Base-by-base conservation (phyloP, 2,113 vertebrate genomes). In the Thunnus thynnus region DNA sequence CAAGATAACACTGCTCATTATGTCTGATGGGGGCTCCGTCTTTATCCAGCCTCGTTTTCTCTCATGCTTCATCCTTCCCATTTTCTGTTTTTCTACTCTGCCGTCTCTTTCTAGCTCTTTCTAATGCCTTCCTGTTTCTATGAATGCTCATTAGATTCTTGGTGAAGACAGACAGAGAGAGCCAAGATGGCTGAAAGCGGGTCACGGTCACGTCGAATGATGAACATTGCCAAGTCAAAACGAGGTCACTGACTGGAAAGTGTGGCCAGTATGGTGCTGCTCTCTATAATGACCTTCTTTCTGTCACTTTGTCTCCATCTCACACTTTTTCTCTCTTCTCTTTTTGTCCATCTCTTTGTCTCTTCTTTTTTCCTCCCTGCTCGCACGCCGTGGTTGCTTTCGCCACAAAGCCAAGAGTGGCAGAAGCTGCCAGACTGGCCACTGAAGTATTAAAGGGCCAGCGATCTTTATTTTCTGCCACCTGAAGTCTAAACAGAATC, bases 101-200 rank as follows among this genome's bases (percentile, higher is more conserved):
- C 13, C 5, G 13, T 52, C 36, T 48, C 20, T 12, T 63, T 64
- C 20, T 13, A 1, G 55, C 20, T 3, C 20, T 12, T 60, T 46
- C 20, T 65, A n/a, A 18, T 58, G 16, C 13, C 27, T 51, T 70
- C 52, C 56, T 55, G 48, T 84, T 73, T 17, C 60, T 76, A 46
- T 17, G 69, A 69, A 63, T 74, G 63, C 84, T 87, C 58, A 65
- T 91, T 86, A 77, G 69, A 73, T 54, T 68, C 41, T 70, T 18
- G 4, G 57, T 65, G 30, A 70, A 67, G 65, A 44, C 22, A 25
- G 27, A 1, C 69, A 25, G 25, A 0, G 67, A 67, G 67, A 77
- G 78, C 83, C 81, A 78, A 88, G 79, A 83, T 85, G 83, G 82
- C 73, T 72, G 83, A 74, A 84, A 69, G 50, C n/a, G 0, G 78